Evolutionary conservation across 2,113 vertebrate genomes (phyloP).

Genomic region (Anarrhichthys ocellatus): DNA sequence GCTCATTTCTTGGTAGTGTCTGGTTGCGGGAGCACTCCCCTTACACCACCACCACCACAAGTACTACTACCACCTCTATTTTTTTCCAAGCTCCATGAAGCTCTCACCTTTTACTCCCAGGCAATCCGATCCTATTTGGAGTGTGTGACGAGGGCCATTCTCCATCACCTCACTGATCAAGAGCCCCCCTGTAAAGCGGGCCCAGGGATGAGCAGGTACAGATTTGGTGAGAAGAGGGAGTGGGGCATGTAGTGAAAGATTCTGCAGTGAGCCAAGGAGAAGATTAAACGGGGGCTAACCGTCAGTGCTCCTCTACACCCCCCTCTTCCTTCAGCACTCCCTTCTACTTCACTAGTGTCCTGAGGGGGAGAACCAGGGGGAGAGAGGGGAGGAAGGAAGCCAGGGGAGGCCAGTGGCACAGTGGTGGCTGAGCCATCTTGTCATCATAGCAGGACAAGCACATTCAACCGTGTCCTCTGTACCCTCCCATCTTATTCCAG

Average conservation of each 20-base stretch:
- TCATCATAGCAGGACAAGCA: constrained; percentile 84
- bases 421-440: constrained; percentile 81
- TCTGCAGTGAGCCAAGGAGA: constrained; percentile 79
- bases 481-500: constrained; percentile 83
- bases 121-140: constrained; percentile 81
- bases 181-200: constrained; percentile 72
- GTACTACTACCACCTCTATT: constrained; percentile 32
- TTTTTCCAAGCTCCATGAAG: constrained; percentile 64
- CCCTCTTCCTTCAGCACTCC: constrained; percentile 35
- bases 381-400: constrained; percentile 30
- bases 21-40: constrained; percentile 44
- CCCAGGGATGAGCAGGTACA: constrained; percentile 80
- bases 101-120: constrained; percentile 76
- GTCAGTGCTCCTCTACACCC: constrained; percentile 28
- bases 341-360: constrained; percentile 71
- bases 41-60: constrained; percentile 11
- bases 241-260: constrained; percentile 77
- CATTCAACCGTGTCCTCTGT: constrained; percentile 81
- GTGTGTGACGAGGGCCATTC: constrained; percentile 79
- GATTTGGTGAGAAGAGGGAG: constrained; percentile 73
- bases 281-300: constrained; percentile 79
- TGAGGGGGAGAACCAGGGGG: constrained; percentile 51
- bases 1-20: constrained; percentile 63
- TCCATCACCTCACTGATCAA: constrained; percentile 81
- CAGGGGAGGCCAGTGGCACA: constrained; percentile 66